Base-by-base conservation (phyloP, 2,888 invertebrate genomes). In the Perdita meconis region DNA sequence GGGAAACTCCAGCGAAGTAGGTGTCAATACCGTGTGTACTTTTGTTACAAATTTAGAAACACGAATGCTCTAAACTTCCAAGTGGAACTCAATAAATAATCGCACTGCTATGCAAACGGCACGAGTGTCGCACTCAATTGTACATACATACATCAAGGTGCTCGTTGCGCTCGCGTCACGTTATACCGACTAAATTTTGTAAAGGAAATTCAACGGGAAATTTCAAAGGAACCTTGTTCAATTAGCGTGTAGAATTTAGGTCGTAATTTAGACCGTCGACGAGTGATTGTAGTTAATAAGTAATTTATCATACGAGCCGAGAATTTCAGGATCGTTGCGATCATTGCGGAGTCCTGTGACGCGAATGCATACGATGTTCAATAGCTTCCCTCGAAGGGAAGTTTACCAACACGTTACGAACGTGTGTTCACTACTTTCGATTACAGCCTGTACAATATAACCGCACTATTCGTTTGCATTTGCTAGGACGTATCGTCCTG, bases 211-310 rank as follows among this genome's bases (percentile, higher is more conserved):
- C 51, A 40, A 30, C 51, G 55, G 16, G 22, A 57, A 63, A 67
- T 78, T 66, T 77, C 78, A 71, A 77, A 77, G 78, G 70, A 76
- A 51, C 38, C 66, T 1, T 19, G 34, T 53, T 38, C 61, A 78
- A 78, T 77, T 71, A 77, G 56, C 24, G 30, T 8, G 61, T 34
- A 26, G 71, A 67, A 78, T 64, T 70, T 47, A 59, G 55, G 40
- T 59, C 66, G 71, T 70, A 66, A 78, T 77, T 71, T 75, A 65
- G 76, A 57, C 68, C 30, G 64, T 36, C 36, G 26, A 16, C 50
- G 42, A 22, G 36, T 60, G 68, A 77, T 78, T 51, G 59, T 16
- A 36, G n/a, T 40, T 60, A 67, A 69, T 42, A 61, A 66, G 69
- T 66, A 69, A 78, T 78, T 77, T 63, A 70, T 78, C 66, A 78